phyloP scores from a whole-genome alignment of 2,797 vertebrate genomes.

The Amniataba percoides region DNA sequence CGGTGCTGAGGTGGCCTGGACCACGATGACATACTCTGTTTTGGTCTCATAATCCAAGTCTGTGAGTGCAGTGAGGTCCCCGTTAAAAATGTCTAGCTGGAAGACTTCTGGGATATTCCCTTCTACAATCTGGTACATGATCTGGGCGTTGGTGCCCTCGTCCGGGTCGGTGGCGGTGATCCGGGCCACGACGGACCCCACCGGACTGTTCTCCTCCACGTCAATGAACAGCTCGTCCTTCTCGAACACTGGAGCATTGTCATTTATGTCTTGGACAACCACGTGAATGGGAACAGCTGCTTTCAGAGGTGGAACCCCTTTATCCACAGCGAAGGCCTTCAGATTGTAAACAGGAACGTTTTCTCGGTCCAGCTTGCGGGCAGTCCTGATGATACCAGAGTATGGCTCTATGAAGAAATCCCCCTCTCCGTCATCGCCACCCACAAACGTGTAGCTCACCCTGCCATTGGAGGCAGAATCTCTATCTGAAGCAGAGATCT shows the following conservation, averaged over 20 bases:
- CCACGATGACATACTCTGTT: constrained; percentile 94
- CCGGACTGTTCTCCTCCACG: constrained; percentile 93
- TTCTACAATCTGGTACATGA: constrained; percentile 99
- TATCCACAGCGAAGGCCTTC: constrained; percentile 92
- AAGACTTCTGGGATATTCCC: constrained; percentile 96
- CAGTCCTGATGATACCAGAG: constrained; percentile 94
- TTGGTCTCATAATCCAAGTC: constrained; percentile 96
- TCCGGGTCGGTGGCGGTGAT: constrained; percentile 93
- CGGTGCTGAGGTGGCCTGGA: constrained; percentile 97
- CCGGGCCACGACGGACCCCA: constrained; percentile 93
- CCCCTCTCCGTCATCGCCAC: constrained; percentile 94
- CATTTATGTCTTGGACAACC: constrained; percentile 93
- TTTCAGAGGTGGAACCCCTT: constrained; percentile 90
- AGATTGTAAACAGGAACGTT: constrained; percentile 93
- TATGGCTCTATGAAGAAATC: constrained; percentile 94
- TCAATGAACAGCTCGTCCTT: constrained; percentile 93
- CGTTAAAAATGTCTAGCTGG: constrained; percentile 94
- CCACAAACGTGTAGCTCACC: constrained; percentile 93
- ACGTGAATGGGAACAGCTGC: constrained; percentile 91
- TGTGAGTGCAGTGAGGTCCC: constrained; percentile 92
- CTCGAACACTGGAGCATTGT: constrained; percentile 97
- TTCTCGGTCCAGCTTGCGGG: constrained; percentile 94
- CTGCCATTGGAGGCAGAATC: constrained; percentile 94
- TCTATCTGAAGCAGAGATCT: constrained; percentile 93
- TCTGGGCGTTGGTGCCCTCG: constrained; percentile 95